Percentiles rank a stretch among this genome's conserved stretches.
Evolutionary conservation across 2,797 vertebrate species (phyloP).

Genomic region (Anolis apletophallus): DNA sequence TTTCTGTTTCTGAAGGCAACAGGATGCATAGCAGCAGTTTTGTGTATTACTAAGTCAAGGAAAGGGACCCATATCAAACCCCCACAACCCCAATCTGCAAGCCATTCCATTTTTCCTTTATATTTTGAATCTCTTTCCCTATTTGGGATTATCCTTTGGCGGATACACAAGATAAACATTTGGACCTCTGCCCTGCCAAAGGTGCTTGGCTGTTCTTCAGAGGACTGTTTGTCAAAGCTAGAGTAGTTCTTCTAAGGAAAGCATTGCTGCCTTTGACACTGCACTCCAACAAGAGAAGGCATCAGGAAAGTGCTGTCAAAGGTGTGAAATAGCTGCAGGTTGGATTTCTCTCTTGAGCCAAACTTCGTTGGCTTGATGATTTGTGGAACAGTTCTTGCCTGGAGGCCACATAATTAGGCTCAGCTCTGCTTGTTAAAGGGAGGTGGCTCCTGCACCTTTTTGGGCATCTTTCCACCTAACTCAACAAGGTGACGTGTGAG

Average conservation of each 20-base stretch:
- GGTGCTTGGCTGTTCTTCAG: no score
- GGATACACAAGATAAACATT: no score
- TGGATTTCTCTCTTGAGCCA: background rate
- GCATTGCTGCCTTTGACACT: no score
- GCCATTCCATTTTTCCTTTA: no score
- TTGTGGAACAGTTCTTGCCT: background rate
- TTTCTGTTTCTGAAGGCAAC: background rate
- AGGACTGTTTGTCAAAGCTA: no score
- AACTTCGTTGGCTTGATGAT: background rate
- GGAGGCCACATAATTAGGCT: background rate
- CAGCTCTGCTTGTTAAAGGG: background rate
- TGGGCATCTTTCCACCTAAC: background rate
- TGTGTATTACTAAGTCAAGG: no score
- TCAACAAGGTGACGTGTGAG: background rate
- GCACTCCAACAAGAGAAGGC: background rate
- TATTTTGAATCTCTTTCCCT: no score
- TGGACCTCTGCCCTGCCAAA: no score
- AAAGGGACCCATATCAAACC: no score
- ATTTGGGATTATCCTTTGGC: no score
- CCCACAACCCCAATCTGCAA: no score
- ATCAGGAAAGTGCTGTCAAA: background rate
- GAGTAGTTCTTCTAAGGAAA: background rate
- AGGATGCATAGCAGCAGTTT: background rate
- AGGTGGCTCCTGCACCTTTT: background rate
- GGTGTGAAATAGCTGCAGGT: background rate